Percentiles rank a stretch among this genome's conserved stretches.
Evolutionary conservation across 2,888 invertebrate species (phyloP).

Genomic region (Teinopalpus imperialis): DNA sequence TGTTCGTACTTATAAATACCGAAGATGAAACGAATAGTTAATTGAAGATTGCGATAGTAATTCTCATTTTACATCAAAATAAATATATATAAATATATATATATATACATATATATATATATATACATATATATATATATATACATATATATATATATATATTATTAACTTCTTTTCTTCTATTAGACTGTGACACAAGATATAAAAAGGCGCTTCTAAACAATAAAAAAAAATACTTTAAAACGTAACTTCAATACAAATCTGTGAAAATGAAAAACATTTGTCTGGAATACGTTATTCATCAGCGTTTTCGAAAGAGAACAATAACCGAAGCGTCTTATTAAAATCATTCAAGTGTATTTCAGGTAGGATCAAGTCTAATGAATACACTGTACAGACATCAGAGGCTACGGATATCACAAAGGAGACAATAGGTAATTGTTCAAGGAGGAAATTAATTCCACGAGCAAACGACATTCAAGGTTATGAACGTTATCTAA

Average conservation of each 20-base stretch:
- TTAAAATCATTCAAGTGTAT: constrained; percentile 12
- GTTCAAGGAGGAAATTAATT: constrained; percentile 43
- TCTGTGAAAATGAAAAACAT: constrained; percentile 5
- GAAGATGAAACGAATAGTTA: too few relatives aligned
- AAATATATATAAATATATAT: too few relatives aligned
- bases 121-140: too few relatives aligned
- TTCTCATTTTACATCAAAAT: too few relatives aligned
- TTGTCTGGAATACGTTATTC: constrained; percentile 1
- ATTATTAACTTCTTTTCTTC: too few relatives aligned
- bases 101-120: too few relatives aligned
- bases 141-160: too few relatives aligned
- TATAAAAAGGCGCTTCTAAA: background rate
- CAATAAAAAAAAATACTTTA: background rate
- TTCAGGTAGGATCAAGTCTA: background rate
- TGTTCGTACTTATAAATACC: too few relatives aligned
- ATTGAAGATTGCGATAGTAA: too few relatives aligned
- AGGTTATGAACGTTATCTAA: constrained; percentile 17
- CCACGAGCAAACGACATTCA: constrained; percentile 29
- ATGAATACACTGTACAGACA: constrained; percentile 1
- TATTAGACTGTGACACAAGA: too few relatives aligned
- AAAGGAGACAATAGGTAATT: constrained; percentile 41
- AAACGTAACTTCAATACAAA: too few relatives aligned
- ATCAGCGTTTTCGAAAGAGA: constrained; percentile 1
- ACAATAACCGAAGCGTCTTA: constrained; percentile 1
- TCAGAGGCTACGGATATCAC: constrained; percentile 16